phyloP scores from a whole-genome alignment of 2,797 vertebrate species.

The Lerista edwardsae region DNA sequence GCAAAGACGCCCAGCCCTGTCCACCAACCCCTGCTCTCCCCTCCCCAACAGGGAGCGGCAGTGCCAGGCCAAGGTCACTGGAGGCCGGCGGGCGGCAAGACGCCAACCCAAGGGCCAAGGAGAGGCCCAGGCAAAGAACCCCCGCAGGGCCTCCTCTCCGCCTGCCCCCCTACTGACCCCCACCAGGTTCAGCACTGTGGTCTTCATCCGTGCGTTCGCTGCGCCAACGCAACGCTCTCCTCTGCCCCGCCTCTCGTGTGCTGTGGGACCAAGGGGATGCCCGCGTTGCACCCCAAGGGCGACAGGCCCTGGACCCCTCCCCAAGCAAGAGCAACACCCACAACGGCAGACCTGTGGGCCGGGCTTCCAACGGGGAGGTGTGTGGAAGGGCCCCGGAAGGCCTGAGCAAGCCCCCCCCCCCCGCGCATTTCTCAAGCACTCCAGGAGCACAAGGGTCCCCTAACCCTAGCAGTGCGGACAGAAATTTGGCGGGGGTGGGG shows the following conservation, averaged over 20 bases:
- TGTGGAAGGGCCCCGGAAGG: fast-evolving
- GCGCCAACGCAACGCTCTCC: no score
- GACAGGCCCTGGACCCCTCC: no score
- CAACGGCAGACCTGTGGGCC: neutral
- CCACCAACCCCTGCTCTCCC: neutral
- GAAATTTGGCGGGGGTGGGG: no score
- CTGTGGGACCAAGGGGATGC: neutral
- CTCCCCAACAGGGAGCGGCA: no score
- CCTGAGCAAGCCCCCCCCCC: no score
- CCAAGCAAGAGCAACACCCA: neutral
- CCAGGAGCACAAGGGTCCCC: no score
- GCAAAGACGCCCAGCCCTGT: no score
- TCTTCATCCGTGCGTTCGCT: no score
- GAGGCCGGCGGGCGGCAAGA: neutral
- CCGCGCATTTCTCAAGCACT: fast-evolving
- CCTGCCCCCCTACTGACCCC: no score
- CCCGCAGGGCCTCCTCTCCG: no score
- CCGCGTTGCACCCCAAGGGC: neutral
- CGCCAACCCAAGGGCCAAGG: neutral
- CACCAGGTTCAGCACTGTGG: no score
- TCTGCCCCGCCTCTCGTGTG: neutral
- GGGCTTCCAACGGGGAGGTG: neutral
- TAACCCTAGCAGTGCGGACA: no score
- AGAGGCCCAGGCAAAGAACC: fast-evolving
- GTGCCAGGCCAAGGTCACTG: neutral